These are phyloP conservation scores for Drosophila pruinosa DNA, from an alignment of 1,140 invertebrate genomes.

Conservation along the genomic window DNA sequence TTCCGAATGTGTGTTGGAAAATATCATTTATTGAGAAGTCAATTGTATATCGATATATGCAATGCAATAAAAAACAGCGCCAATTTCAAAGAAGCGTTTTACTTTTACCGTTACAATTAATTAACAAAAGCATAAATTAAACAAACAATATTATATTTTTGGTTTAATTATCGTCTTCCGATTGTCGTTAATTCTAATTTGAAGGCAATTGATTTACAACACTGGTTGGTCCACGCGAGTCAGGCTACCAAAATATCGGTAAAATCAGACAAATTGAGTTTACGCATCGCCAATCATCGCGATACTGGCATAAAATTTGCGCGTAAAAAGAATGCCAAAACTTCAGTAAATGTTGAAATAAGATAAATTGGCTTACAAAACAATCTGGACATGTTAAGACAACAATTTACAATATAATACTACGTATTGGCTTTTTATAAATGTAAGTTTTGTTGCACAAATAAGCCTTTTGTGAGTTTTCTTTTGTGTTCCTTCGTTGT, in stretches of 20 bases:
- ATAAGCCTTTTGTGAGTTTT: constrained; percentile 53
- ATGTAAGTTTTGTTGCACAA: constrained; percentile 40
- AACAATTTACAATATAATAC: not conserved
- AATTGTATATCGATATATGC: constrained; percentile 5
- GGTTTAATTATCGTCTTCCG: not conserved
- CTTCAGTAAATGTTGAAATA: constrained; percentile 20
- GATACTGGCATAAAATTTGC: constrained; percentile 56
- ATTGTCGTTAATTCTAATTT: not conserved
- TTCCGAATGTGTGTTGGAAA: constrained; percentile 21
- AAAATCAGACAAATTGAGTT: constrained; percentile 9
- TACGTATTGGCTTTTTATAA: constrained; percentile 6
- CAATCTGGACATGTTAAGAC: constrained; percentile 7
- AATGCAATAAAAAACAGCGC: too few species aligned
- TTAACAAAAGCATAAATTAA: not conserved
- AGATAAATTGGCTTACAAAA: constrained; percentile 26
- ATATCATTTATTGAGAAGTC: too few species aligned
- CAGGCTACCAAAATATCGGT: constrained; percentile 6
- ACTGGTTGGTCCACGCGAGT: constrained; percentile 41
- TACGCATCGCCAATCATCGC: constrained; percentile 40
- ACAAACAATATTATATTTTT: not conserved
- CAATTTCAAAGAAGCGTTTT: too few species aligned
- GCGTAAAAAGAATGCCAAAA: constrained; percentile 62
- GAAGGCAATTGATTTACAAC: not conserved
- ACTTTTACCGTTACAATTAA: not conserved
- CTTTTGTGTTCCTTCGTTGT: constrained; percentile 70